Percentiles rank a stretch among this genome's conserved stretches.
Conservation (phyloP, 2,113 vertebrate genomes). For the Seriola rivoliana region DNA sequence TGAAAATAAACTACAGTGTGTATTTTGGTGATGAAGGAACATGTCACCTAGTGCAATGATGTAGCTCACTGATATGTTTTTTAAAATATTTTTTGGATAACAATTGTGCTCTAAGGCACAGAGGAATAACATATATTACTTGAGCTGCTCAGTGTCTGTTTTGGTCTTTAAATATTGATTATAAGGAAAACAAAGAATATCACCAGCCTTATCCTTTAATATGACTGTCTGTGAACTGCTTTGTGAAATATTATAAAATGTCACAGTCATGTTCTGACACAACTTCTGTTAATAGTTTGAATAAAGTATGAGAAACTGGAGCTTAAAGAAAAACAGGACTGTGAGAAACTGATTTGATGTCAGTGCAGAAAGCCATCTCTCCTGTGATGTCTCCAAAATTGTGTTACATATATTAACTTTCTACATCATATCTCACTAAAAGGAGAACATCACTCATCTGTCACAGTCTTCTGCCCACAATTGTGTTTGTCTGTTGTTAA, state of each 20-base stretch:
- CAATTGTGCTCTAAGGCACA: too few species aligned
- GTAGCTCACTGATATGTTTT: too few species aligned
- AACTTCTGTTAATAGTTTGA: neutral
- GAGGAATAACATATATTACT: too few species aligned
- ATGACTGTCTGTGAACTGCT: neutral
- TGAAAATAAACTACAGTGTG: neutral
- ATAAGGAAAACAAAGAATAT: too few species aligned
- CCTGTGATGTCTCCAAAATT: constrained; percentile 14
- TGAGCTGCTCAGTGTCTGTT: too few species aligned
- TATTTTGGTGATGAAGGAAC: too few species aligned
- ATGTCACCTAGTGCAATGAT: too few species aligned
- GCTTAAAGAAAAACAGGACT: neutral
- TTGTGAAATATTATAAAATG: neutral
- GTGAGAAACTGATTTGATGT: constrained; percentile 5
- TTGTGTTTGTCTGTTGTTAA: constrained; percentile 21
- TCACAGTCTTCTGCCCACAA: neutral
- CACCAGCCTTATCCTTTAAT: neutral
- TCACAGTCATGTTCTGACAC: neutral
- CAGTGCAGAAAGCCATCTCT: constrained; percentile 5
- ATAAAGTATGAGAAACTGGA: neutral
- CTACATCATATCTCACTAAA: constrained; percentile 27
- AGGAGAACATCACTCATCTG: constrained; percentile 42
- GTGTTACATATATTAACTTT: constrained; percentile 32
- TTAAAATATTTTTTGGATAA: too few species aligned
- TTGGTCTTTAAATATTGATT: too few species aligned